Evolutionary conservation across 2,113 vertebrate genomes (phyloP), one percentile per base, ranked within the genome.

Genomic region (Athene cunicularia): DNA sequence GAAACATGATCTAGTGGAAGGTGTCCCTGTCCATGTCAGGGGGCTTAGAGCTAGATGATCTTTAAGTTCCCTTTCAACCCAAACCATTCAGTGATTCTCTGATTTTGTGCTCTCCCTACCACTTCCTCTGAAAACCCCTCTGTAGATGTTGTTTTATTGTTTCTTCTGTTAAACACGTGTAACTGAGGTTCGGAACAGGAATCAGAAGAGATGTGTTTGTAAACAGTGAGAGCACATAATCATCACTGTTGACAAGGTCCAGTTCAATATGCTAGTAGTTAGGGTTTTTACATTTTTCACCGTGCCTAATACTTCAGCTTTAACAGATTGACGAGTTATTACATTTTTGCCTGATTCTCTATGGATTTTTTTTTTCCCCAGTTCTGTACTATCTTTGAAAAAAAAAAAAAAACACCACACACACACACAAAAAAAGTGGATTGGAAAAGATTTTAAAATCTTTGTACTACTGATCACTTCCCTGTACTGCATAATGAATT

Each of bases 31-130:
- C 24, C 16, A 7, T 24, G 12, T 13, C 12, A n/a, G 15, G 7
- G 4, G 3, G 2, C 0, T 3, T 83, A 26, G 19, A 28, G 63
- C 8, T 32, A 32, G 22, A 5, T 59, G 16, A 2, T 37, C 30
- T 60, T 86, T 37, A 26, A 72, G 9, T 26, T 58, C 11, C 13
- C 10, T 70, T 55, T 47, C 26, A 53, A 37, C 18, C 3, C 16
- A 66, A 71, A 49, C 13, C 9, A 26, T 45, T 70, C 28, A 37
- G 3, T 56, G 22, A 41, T 62, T 60, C 39, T 24, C 10, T 55
- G 35, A 24, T 56, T 85, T 50, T 77, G 5, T 73, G 43, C 37
- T 47, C 11, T 75, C 64, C 28, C 11, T 77, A 52, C 22, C 12
- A 13, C 45, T 80, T 74, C 21, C 37, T 62, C 23, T 72, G 45